Evolutionary conservation across 2,113 vertebrate species (phyloP).

Genomic region (Kryptolebias marmoratus): DNA sequence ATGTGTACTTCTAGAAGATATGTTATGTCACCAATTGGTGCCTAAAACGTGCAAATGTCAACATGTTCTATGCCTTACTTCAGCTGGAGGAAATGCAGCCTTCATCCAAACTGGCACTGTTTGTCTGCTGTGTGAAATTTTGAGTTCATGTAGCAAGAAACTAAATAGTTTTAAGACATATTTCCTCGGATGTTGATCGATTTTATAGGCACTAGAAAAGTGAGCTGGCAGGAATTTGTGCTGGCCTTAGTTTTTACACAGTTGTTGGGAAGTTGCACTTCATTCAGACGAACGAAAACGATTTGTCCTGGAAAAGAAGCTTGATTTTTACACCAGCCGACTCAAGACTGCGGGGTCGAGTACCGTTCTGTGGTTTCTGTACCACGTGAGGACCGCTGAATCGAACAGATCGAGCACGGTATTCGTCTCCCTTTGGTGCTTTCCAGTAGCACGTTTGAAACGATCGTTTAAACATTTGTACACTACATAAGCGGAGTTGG

Average conservation of each 20-base stretch:
- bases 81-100: background rate
- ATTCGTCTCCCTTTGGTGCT: background rate
- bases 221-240: no score
- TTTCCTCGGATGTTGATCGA: conserved; percentile 11
- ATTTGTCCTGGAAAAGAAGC: background rate
- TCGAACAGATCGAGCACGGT: background rate
- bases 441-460: background rate
- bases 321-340: background rate
- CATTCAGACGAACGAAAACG: background rate
- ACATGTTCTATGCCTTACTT: background rate
- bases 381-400: background rate
- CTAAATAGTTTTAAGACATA: background rate
- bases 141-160: background rate
- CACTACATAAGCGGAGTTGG: conserved; percentile 19
- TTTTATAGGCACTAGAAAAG: background rate
- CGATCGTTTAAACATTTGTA: conserved; percentile 1
- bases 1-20: conserved; percentile 3
- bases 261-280: background rate
- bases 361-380: no score
- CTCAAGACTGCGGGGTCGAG: background rate
- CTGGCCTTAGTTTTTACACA: background rate
- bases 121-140: background rate
- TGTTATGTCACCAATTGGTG: background rate
- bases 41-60: conserved; percentile 3
- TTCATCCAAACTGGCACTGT: background rate